Evolutionary conservation across 2,797 vertebrate genomes (phyloP), one percentile per base, ranked within the genome.

Genomic region (Sorex maritimensis): DNA sequence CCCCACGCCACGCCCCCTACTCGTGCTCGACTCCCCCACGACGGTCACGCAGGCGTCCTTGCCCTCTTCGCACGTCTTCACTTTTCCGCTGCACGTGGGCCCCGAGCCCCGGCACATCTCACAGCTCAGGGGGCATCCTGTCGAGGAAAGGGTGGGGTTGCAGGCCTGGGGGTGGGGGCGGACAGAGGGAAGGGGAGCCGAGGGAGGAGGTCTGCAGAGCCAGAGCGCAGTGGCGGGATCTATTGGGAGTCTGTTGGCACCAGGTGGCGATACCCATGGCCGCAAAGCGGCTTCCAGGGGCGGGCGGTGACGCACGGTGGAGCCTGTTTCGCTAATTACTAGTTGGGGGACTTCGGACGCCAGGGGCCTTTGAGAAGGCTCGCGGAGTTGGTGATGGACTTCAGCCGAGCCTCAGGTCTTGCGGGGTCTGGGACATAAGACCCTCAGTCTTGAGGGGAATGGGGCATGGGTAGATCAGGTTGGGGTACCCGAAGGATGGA

Each of bases 121-220:
- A 2, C 97, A 97, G 75, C 46, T 94, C 1, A 97, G 81, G 3
- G 95, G 81, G 78, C 41, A 55, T 19, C 96, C 97, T 97, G 91
- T 30, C 13, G 71, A 0, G 26, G 13, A 63, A 79, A 93, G 61
- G 34, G 30, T 3, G 2, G 46, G 80, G 38, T 61, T 65, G 46
- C 34, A 34, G 80, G 41, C 4, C 12, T 52, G 77, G 61, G 1
- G 23, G 75, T 41, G 69, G 52, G 63, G 13, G 41, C 24, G 30
- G n/a, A 24, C 79, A 67, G 41, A 71, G 28, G 34, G 34, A 38
- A 41, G 34, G 55, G 55, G 15, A 52, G 52, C 55, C 55, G 14
- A 15, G 55, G 58, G 58, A 61, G 19, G 58, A 61, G 58, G 58
- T 2, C 58, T 61, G 58, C 41, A 7, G 41, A n/a, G n/a, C n/a